Evolutionary conservation across 2,113 vertebrate genomes (phyloP).

Genomic region (Pao palembangensis): DNA sequence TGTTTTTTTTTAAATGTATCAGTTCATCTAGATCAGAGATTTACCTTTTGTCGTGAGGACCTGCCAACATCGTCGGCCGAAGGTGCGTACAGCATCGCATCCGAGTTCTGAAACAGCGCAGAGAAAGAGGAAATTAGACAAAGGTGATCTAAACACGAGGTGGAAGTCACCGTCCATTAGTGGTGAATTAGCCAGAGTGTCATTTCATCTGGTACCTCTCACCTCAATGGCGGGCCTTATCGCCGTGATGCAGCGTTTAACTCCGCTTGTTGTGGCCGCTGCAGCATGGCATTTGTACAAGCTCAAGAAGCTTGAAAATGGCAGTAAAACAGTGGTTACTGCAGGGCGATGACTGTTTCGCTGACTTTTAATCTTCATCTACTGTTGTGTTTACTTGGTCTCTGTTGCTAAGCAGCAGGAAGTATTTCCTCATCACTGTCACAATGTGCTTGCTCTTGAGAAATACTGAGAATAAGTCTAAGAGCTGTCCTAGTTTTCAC

Average conservation of each 20-base stretch:
- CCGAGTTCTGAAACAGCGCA: slow-evolving; percentile 55
- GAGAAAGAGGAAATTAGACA: background rate
- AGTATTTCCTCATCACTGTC: too few species aligned
- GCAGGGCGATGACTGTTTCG: too few species aligned
- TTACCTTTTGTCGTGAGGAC: slow-evolving; percentile 34
- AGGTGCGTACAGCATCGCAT: slow-evolving; percentile 64
- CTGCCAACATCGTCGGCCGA: slow-evolving; percentile 1
- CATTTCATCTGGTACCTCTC: slow-evolving; percentile 39
- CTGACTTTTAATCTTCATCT: background rate
- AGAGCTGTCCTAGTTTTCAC: too few species aligned
- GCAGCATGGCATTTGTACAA: background rate
- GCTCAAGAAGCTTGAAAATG: slow-evolving; percentile 45
- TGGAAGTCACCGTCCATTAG: background rate
- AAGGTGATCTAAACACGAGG: background rate
- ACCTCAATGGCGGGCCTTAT: slow-evolving; percentile 44
- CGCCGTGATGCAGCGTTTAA: fast-evolving
- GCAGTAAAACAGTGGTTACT: background rate
- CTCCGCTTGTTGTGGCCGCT: fast-evolving
- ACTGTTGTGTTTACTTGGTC: background rate
- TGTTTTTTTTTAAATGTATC: too few species aligned
- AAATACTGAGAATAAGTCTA: too few species aligned
- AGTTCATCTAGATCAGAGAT: slow-evolving; percentile 11
- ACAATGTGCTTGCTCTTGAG: too few species aligned
- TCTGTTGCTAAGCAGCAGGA: too few species aligned
- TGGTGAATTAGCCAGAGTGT: background rate